Percentiles rank a stretch among this genome's conserved stretches.
phyloP scores from a whole-genome alignment of 2,113 vertebrate species.

The Meleagris gallopavo region DNA sequence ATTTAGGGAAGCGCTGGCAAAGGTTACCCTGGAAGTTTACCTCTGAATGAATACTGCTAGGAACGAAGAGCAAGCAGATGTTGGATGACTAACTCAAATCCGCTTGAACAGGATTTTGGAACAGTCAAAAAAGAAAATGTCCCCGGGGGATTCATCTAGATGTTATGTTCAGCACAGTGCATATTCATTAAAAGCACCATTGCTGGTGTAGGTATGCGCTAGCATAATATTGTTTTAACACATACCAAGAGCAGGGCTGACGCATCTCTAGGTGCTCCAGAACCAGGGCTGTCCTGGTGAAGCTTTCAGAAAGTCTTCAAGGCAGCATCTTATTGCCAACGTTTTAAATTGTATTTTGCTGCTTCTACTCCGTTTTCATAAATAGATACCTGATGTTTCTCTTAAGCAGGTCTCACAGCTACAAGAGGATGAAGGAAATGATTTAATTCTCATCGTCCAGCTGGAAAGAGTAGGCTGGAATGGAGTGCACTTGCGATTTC shows the following conservation, averaged over 20 bases:
- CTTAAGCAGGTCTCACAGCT: not conserved
- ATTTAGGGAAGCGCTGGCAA: not conserved
- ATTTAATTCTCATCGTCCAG: not conserved
- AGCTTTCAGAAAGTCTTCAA: not conserved
- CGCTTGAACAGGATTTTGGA: not conserved
- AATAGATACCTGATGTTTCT: not conserved
- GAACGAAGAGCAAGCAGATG: not conserved
- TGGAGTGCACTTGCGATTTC: not conserved
- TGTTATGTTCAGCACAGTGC: not conserved
- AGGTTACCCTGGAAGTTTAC: not conserved
- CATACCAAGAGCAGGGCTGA: accelerated
- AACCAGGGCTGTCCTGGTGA: not conserved
- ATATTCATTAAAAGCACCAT: not conserved
- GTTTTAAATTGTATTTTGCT: not conserved
- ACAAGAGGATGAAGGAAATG: not conserved
- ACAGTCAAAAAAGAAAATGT: not conserved
- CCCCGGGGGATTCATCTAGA: not conserved
- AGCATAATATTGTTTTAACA: not conserved
- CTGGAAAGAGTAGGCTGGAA: not conserved
- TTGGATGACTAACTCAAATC: not conserved
- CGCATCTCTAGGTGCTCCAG: not conserved
- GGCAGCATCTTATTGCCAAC: not conserved
- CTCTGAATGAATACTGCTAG: not conserved
- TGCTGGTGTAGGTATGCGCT: not conserved
- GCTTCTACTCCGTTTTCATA: not conserved